Evolutionary conservation across 2,113 vertebrate genomes (phyloP), one percentile per base, ranked within the genome.

Genomic region (Octodon degus): DNA sequence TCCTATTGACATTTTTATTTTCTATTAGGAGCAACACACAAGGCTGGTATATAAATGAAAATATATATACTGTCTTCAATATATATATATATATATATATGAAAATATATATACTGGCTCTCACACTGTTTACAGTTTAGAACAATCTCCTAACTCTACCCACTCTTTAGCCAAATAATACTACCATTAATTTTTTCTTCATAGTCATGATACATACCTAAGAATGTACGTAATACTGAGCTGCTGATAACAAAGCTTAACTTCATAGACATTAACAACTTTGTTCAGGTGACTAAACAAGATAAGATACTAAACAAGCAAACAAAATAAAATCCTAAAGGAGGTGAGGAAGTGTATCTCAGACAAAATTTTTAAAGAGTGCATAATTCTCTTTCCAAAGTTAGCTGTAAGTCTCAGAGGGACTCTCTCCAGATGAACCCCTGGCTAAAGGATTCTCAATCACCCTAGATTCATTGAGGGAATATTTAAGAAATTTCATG

Each of bases 271-370:
- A 40, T 87, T 50, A 77, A 82, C 63, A 83, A 58, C 67, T 74
- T 91, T 53, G 4, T 76, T 94, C 79, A 72, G 3, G 1, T 68
- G 72, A 65, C 50, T 58, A 90, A 86, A 65, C 72, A 79, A 89
- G 60, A 86, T 89, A 79, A 89, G 60, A 86, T 89, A 85, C n/a
- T 24, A 72, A 95, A 85, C 16, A 70, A 37, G 17, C 67, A n/a
- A 70, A 70, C 20, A 79, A 94, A 89, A 58, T 40, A 87, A 37
- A 60, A 91, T 91, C 90, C n/a, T 22, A 53, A 96, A 81, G n/a
- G 74, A 86, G n/a, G 2, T 86, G 82, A 96, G 47, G 27, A 92
- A 79, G 58, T 90, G 12, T 77, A 34, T n/a, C 30, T 70, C 62
- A 86, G 84, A 67, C 13, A 82, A 60, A 24, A 65, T 10, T 77